Evolutionary conservation across 2,888 invertebrate species (phyloP), one percentile per base, ranked within the genome.

Genomic region (Dendrolimus pini): DNA sequence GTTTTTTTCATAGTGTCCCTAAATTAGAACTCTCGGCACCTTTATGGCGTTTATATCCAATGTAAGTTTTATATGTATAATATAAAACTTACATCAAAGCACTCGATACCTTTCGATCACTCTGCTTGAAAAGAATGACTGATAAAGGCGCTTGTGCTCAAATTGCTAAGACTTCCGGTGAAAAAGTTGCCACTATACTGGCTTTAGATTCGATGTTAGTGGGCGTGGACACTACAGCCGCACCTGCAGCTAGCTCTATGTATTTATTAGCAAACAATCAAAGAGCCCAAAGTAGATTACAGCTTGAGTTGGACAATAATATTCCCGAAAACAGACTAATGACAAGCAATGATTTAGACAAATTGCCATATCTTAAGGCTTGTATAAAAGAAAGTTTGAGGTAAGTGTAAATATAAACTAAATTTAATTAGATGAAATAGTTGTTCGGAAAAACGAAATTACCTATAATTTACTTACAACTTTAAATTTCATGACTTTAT

Each of bases 211-310:
- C 96, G 64, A 92, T 96, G 65, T 85, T 95, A 14, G 96, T 96
- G 62, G 96, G 96, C 10, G 94, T 96, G 1, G 96, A 95, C 75
- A 96, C 96, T 86, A 96, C 96, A 6, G 95, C 95, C 0, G 95
- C 95, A 52, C 94, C 95, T 6, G 92, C 93, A 13, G 94, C 95
- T 0, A 95, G 95, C 61, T 93, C 94, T 13, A 91, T 96, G 59
- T 96, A 95, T 83, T 93, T 95, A 74, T 80, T 96, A 65, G 94
- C 95, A 8, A 93, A 93, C 69, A 95, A 96, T 82, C 89, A 90
- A 10, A 92, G 94, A 58, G 93, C 93, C 62, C 96, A 96, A 74
- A 90, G 88, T 65, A 91, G 83, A 63, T 82, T 96, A 57, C 93
- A 92, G 72, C 71, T 89, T 30, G 95, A 96, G 83, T 78, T 95